Conservation (phyloP, 2,797 vertebrate genomes). For the Anas capensis region DNA sequence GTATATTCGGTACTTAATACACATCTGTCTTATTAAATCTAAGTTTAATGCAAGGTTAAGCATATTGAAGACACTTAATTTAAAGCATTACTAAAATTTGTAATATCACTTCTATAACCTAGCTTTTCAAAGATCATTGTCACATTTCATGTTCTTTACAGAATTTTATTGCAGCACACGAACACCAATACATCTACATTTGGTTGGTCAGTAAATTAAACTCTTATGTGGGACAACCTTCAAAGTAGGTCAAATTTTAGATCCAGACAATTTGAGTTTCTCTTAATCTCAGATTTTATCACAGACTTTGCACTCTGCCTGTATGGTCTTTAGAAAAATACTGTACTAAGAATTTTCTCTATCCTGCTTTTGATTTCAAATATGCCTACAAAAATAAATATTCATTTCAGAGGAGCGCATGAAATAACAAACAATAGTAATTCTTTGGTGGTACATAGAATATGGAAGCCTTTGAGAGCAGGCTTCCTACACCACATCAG, state of each 20-base stretch:
- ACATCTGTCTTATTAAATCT: conserved; percentile 69
- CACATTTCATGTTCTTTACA: conserved; percentile 75
- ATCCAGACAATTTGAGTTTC: conserved; percentile 53
- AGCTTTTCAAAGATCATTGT: conserved; percentile 70
- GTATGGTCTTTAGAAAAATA: neutral
- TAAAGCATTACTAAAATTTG: conserved; percentile 71
- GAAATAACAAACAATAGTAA: conserved; percentile 54
- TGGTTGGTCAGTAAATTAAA: conserved; percentile 68
- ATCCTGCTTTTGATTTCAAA: conserved; percentile 20
- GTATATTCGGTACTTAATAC: conserved; percentile 66
- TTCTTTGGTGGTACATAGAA: conserved; percentile 34
- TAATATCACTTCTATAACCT: conserved; percentile 73
- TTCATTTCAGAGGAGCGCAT: neutral
- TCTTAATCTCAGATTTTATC: conserved; percentile 50
- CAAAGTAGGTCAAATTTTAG: conserved; percentile 72
- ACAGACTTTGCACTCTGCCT: conserved; percentile 9
- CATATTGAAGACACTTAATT: conserved; percentile 78
- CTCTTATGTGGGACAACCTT: conserved; percentile 68
- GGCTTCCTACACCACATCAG: neutral
- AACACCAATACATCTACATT: conserved; percentile 57
- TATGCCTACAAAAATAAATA: conserved; percentile 5
- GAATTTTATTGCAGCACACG: conserved; percentile 52
- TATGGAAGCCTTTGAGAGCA: conserved; percentile 60
- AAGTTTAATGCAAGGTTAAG: conserved; percentile 69
- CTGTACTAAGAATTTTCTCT: neutral